Percentiles rank a stretch among this genome's conserved stretches.
phyloP scores from a whole-genome alignment of 1,140 invertebrate species.

The Planococcus citri region DNA sequence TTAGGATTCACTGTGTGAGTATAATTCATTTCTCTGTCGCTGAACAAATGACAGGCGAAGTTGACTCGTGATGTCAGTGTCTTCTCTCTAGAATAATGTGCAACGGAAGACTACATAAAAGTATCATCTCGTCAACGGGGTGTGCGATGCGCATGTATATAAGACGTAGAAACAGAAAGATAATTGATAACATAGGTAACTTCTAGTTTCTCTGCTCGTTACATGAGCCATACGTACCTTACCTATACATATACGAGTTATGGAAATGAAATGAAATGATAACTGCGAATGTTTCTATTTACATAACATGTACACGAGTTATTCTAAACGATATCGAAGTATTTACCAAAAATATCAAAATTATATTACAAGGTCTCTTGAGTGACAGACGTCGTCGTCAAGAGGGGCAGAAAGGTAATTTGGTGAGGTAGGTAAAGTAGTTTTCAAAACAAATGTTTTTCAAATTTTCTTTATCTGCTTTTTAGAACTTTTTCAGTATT shows the following conservation, averaged over 20 bases:
- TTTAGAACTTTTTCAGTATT: no score
- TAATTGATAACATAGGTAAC: slow-evolving; percentile 7
- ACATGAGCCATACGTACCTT: no score
- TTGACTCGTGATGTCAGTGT: background rate
- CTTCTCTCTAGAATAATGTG: background rate
- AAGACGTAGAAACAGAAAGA: no score
- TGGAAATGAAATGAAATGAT: slow-evolving; percentile 2
- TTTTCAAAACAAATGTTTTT: no score
- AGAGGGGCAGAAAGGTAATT: no score
- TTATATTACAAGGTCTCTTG: no score
- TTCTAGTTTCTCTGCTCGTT: background rate
- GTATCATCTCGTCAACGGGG: background rate
- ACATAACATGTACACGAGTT: background rate
- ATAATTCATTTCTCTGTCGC: slow-evolving; percentile 6
- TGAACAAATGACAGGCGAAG: slow-evolving; percentile 2
- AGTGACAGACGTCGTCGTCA: no score
- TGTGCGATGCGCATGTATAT: no score
- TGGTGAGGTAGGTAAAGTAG: no score
- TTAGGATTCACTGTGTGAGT: background rate
- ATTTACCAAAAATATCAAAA: no score
- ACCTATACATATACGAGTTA: background rate
- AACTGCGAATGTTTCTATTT: background rate
- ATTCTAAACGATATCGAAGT: no score
- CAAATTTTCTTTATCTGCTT: no score
- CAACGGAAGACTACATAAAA: slow-evolving; percentile 3